Percentiles rank a stretch among this genome's conserved stretches.
These are phyloP conservation scores for Sinhomidia bicolor DNA, from an alignment of 2,888 invertebrate species.

Conservation along the genomic window DNA sequence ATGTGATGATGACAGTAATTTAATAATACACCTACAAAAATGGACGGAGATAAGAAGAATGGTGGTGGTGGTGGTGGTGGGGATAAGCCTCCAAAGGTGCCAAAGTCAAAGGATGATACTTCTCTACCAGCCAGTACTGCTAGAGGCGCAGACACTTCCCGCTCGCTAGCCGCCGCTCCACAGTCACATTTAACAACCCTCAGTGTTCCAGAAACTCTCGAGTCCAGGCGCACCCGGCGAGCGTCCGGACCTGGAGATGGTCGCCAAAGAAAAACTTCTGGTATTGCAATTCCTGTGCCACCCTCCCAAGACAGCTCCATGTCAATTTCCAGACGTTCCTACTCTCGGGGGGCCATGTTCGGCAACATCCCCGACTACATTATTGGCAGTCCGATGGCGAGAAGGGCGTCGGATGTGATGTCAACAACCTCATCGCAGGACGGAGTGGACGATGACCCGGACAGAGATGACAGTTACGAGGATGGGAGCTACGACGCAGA, in stretches of 20 bases:
- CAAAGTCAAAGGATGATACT: slow-evolving; percentile 55
- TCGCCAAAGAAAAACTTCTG: slow-evolving; percentile 62
- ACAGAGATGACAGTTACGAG: slow-evolving; percentile 49
- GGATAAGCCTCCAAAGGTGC: slow-evolving; percentile 24
- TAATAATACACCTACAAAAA: slow-evolving; percentile 5
- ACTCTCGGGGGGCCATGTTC: slow-evolving; percentile 68
- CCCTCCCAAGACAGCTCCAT: slow-evolving; percentile 69
- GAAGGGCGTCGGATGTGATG: slow-evolving; percentile 64
- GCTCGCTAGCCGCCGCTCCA: slow-evolving; percentile 8
- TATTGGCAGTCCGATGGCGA: slow-evolving; percentile 40
- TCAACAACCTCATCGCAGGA: slow-evolving; percentile 26
- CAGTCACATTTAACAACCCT: slow-evolving; percentile 42
- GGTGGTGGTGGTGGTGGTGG: slow-evolving; percentile 37
- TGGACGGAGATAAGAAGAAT: slow-evolving; percentile 54
- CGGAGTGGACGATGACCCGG: slow-evolving; percentile 35
- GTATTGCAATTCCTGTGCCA: slow-evolving; percentile 66
- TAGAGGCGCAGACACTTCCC: slow-evolving; percentile 43
- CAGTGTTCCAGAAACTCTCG: slow-evolving; percentile 57
- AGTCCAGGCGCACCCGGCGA: slow-evolving; percentile 32
- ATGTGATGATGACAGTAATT: too few species aligned
- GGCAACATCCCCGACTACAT: slow-evolving; percentile 70
- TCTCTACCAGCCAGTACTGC: background rate
- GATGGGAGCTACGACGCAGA: slow-evolving; percentile 51
- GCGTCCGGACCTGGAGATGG: slow-evolving; percentile 59
- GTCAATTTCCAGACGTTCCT: slow-evolving; percentile 63